Base-by-base conservation (phyloP, 2,888 invertebrate genomes). In the Coelopa pilipes region DNA sequence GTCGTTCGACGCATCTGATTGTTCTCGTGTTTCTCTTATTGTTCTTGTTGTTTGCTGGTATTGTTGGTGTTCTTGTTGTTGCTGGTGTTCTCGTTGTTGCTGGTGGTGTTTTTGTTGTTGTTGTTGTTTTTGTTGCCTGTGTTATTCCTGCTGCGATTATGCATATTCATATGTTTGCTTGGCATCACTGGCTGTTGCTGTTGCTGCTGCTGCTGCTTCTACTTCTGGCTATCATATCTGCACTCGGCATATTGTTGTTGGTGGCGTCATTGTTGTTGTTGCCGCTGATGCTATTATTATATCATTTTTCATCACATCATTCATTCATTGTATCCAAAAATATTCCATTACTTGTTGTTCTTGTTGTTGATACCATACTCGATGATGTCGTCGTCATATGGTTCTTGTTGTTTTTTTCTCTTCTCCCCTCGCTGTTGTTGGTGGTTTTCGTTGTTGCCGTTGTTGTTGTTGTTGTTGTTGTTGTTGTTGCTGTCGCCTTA, bases 261-360 rank as follows among this genome's bases (percentile, higher is more conserved):
- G 2, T 34, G 34, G n/a, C n/a, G n/a, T 49, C 49, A 49, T 53
- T 53, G 53, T 53, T 70, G 75, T 62, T 75, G 74, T 72, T 79
- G 53, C 10, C 70, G 75, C 62, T 75, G 74, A 70, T 79, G 75
- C 74, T 77, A 75, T 81, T 81, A 80, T 82, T 84, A 82, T 81
- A 69, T 50, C 59, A 82, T 83, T 83, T 79, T 78, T 84, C 82
- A 82, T 81, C 81, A 81, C 80, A 60, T 34, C 46, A 65, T 47
- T 57, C 47, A 17, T 66, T 70, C 21, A 46, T 60, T 66, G 24
- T 68, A 68, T 70, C 80, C 76, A 73, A 78, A 80, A 81, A 80
- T 82, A 81, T 82, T 82, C 79, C 83, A 84, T 83, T 82, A 82
- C 81, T 81, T 70, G 68, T n/a, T 66, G 67, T 19, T 67, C 46